Percentiles rank a stretch among this genome's conserved stretches.
Conservation (phyloP, 64 coral and sea anemone genomes). For the Dendrophyllia cribrosa region DNA sequence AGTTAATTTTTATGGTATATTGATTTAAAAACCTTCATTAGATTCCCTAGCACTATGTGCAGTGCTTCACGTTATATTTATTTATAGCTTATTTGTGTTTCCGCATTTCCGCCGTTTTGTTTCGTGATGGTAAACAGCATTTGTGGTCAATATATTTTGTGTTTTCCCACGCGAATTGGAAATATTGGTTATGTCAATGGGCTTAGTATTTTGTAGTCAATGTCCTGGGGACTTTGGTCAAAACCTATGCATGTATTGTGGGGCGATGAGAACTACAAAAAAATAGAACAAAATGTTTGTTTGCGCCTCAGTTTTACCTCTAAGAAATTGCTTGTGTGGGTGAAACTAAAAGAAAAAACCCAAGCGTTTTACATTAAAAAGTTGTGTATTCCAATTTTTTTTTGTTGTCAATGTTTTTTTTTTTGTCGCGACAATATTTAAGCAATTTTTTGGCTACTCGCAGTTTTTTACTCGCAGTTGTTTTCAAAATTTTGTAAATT, state of each 20-base stretch:
- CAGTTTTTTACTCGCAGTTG: no score
- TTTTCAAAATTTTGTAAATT: no score
- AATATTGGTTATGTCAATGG: neutral
- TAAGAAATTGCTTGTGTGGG: no score
- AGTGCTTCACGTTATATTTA: neutral
- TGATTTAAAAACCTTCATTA: neutral
- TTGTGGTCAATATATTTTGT: constrained; percentile 1
- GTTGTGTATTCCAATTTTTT: no score
- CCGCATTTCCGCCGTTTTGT: neutral
- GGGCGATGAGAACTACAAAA: neutral
- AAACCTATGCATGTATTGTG: neutral
- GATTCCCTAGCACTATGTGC: neutral
- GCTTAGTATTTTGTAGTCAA: neutral
- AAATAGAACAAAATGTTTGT: neutral
- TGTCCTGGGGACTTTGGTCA: neutral
- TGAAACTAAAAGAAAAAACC: no score
- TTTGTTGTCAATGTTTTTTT: no score
- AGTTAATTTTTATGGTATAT: neutral
- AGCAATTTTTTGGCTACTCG: no score
- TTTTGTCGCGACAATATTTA: no score
- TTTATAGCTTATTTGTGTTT: neutral
- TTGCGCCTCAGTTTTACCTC: no score
- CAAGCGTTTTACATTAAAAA: no score
- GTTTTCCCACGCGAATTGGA: constrained; percentile 13
- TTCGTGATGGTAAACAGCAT: constrained; percentile 17